Evolutionary conservation across 2,888 invertebrate genomes (phyloP), one percentile per base, ranked within the genome.

Genomic region (Julus scandinavius): DNA sequence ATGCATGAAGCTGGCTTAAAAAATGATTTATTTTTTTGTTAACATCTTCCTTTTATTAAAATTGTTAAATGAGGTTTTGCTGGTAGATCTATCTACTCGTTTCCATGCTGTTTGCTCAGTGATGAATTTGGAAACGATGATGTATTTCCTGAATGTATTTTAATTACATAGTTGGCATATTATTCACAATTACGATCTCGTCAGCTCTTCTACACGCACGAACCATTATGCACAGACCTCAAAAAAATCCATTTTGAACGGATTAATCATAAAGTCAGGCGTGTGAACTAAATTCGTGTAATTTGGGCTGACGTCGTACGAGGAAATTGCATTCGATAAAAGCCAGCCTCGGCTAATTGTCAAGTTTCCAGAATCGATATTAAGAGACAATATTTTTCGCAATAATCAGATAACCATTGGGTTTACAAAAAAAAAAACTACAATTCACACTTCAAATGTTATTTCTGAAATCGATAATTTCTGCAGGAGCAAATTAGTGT

Each of bases 251-350:
- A 72, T 72, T 72, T 72, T 72, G 29, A 72, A 72, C 72, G 72
- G 72, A 72, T 72, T 72, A 72, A 72, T 72, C 72, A 72, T 72
- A 72, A 72, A 72, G 72, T 72, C 72, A 72, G 72, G 72, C 72
- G 72, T 72, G 72, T 72, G 72, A 72, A 29, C 72, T 29, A 72
- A 72, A 72, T 72, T 72, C 72, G 29, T 72, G 72, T n/a, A 72
- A 72, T 72, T 72, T 72, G 72, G 72, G 9, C 6, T 72, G 72
- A 29, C 72, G 72, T 29, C 38, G 72, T 29, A 29, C n/a, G 9
- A 72, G 72, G 72, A 72, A 72, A 72, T 72, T 72, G 29, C 72
- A 9, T 11, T 29, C 11, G 72, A 29, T 72, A 72, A 72, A 11
- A 72, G 29, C 20, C 72, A 29, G 72, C 11, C 29, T 29, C 1